These are phyloP conservation scores for Gryllus longicercus DNA, from an alignment of 2,888 invertebrate genomes.

Conservation along the genomic window DNA sequence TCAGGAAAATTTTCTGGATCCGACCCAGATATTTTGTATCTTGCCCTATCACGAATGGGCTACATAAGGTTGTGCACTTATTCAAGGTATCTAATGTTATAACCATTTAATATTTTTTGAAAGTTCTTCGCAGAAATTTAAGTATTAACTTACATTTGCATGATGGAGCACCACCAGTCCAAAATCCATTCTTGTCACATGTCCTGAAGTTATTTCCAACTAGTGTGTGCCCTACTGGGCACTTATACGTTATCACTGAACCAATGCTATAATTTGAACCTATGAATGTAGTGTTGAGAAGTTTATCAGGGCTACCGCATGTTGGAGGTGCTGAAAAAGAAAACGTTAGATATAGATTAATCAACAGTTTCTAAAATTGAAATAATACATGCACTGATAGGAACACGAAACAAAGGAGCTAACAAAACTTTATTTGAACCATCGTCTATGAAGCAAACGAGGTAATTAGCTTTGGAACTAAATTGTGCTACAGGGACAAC, in stretches of 20 bases:
- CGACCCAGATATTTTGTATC: background rate
- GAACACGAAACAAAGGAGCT: too few relatives aligned
- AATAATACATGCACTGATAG: too few relatives aligned
- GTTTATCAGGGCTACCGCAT: conserved; percentile 85
- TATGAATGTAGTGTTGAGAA: conserved; percentile 75
- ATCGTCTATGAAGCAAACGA: too few relatives aligned
- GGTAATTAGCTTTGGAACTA: too few relatives aligned
- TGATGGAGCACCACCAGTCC: conserved; percentile 76
- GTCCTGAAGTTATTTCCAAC: conserved; percentile 65
- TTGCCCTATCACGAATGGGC: background rate
- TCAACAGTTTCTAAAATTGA: too few relatives aligned
- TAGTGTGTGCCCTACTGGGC: conserved; percentile 79
- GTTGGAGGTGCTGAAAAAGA: conserved; percentile 66
- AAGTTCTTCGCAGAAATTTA: background rate
- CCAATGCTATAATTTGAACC: conserved; percentile 68
- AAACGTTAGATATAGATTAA: conserved; percentile 35
- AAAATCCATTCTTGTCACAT: conserved; percentile 73
- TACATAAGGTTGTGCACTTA: conserved; percentile 32
- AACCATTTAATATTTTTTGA: background rate
- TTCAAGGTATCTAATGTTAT: background rate
- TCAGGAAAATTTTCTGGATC: too few relatives aligned
- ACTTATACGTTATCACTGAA: conserved; percentile 67
- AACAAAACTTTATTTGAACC: too few relatives aligned
- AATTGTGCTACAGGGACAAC: too few relatives aligned
- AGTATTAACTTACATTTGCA: conserved; percentile 74